Evolutionary conservation across 2,113 vertebrate genomes (phyloP).

Genomic region (Callaeas wilsoni): DNA sequence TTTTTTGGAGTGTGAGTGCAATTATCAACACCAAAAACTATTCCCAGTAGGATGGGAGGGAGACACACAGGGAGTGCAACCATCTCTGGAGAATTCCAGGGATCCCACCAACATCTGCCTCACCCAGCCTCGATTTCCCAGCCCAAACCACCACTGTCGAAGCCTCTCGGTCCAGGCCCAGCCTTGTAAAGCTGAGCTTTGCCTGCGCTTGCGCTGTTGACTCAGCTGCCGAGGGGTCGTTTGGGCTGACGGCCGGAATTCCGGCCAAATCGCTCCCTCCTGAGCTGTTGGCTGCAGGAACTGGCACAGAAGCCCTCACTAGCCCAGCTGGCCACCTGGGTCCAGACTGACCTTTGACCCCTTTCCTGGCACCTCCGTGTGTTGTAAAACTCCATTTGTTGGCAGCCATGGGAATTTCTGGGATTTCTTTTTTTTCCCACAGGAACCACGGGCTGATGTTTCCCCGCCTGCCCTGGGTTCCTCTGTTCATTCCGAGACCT

Average conservation of each 20-base stretch:
- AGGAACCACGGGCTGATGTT: background rate
- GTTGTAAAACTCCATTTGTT: background rate
- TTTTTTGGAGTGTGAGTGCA: background rate
- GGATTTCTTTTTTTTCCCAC: background rate
- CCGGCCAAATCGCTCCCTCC: background rate
- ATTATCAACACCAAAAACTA: fast-evolving
- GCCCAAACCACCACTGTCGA: background rate
- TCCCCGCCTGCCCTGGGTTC: background rate
- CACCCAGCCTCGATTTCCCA: background rate
- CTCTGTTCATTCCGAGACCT: background rate
- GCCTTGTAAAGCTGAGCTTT: background rate
- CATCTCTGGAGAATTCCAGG: background rate
- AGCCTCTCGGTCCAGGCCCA: background rate
- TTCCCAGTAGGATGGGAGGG: background rate
- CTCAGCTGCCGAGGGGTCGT: background rate
- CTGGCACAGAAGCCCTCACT: background rate
- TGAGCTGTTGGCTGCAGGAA: background rate
- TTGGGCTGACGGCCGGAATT: background rate
- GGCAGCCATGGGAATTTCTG: background rate
- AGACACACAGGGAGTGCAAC: background rate
- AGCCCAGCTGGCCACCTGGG: conserved; percentile 29
- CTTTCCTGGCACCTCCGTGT: background rate
- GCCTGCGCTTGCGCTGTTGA: background rate
- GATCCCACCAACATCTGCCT: background rate
- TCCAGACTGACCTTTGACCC: background rate